Conservation (phyloP, 2,888 invertebrate genomes). For the Caenorhabditis sp. region DNA sequence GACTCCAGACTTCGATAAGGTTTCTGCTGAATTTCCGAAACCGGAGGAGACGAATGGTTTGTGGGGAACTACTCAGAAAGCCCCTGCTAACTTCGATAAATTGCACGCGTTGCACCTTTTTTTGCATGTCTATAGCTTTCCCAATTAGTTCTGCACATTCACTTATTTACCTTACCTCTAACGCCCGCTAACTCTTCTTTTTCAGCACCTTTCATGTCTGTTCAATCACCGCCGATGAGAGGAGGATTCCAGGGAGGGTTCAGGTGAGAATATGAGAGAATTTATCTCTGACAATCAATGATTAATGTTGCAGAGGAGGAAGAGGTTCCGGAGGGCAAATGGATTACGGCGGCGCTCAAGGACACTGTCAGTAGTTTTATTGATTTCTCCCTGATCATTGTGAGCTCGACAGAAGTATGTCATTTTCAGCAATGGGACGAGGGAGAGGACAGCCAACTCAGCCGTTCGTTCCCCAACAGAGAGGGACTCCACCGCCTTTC, state of each 20-base stretch:
- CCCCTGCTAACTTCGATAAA: neutral
- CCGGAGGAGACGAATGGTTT: constrained; percentile 12
- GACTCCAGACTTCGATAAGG: neutral
- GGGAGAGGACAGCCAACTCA: constrained; percentile 37
- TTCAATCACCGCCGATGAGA: constrained; percentile 15
- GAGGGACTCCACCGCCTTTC: constrained; percentile 3
- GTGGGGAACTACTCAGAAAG: neutral
- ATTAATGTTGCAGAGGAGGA: constrained; percentile 40
- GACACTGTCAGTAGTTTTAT: constrained; percentile 30
- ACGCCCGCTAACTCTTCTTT: neutral
- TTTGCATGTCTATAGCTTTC: neutral
- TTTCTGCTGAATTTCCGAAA: neutral
- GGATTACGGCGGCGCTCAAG: constrained; percentile 38
- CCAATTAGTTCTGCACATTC: neutral
- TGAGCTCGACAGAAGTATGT: neutral
- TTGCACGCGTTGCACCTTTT: neutral
- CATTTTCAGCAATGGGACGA: constrained; percentile 39
- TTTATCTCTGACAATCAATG: neutral
- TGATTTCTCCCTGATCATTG: neutral
- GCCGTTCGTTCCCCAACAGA: constrained; percentile 18
- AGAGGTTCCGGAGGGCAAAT: constrained; percentile 35
- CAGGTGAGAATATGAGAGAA: constrained; percentile 8
- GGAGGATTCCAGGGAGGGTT: constrained; percentile 34
- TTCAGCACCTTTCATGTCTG: constrained; percentile 41
- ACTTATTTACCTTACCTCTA: neutral